Evolutionary conservation across 2,888 invertebrate genomes (phyloP), one percentile per base, ranked within the genome.

Genomic region (Catocala nupta): DNA sequence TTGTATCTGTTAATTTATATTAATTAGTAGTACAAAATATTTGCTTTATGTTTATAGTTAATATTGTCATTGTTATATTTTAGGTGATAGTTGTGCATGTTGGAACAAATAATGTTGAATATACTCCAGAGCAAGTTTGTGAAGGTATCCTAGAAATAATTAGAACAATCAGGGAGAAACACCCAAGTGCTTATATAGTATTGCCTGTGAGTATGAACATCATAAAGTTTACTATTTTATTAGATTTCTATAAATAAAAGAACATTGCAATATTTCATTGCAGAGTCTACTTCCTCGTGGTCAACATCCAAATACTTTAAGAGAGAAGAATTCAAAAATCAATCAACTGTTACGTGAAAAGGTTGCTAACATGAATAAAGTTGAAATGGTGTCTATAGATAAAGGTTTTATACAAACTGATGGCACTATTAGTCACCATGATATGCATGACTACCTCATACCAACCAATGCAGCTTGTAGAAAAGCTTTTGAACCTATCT

Each of bases 401-500:
- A 96, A 97, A 82, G 97, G 97, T 52, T 95, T 97, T 73, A 94
- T 97, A 59, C 97, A 97, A 88, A 95, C 95, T 52, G 97, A 97
- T 91, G 97, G 97, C 4, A 96, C 96, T 50, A 98, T 98, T 64
- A 97, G 97, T 84, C 98, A 97, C 84, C 97, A 97, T 82, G 98
- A 98, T 86, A 97, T 99, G 97, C 97, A 97, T 85, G 98, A 99
- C 90, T 99, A 98, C 90, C 95, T 98, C 55, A 97, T 98, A 83
- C 95, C 98, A 65, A 98, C 98, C 1, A 97, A 97, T 90, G 95
- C 96, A 55, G 98, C 98, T 58, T 98, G 98, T 88, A 95, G 96
- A 82, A 98, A 98, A 90, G 97, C 97, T 9, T 98, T 98, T 88
- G 97, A 97, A 90, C 97, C 97, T 16, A 96, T 98, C 55, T 96